Conservation (phyloP, 1,140 invertebrate genomes). For the Oryctes rhinoceros region DNA sequence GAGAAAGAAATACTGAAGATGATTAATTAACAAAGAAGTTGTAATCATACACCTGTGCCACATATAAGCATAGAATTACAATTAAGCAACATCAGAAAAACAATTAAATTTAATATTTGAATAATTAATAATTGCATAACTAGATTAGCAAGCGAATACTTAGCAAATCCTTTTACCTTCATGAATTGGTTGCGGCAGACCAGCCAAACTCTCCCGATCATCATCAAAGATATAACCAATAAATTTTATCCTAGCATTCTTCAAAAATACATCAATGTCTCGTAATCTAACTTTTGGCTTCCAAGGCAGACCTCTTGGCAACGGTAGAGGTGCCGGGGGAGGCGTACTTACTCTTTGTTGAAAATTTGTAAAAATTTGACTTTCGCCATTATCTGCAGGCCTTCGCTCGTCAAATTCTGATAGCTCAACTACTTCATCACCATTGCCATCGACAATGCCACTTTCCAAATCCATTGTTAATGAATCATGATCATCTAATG, state of each 20-base stretch:
- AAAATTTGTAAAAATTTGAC: slow-evolving; percentile 54
- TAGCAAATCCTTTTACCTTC: slow-evolving; percentile 74
- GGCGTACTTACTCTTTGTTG: slow-evolving; percentile 62
- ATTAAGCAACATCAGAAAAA: too few species aligned
- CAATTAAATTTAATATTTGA: too few species aligned
- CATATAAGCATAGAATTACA: too few species aligned
- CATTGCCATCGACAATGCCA: slow-evolving; percentile 61
- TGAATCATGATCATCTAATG: slow-evolving; percentile 84
- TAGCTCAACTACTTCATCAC: slow-evolving; percentile 60
- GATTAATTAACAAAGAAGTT: too few species aligned
- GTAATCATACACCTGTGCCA: too few species aligned
- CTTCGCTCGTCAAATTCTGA: slow-evolving; percentile 63
- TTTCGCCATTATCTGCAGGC: slow-evolving; percentile 63
- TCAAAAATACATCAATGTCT: slow-evolving; percentile 91
- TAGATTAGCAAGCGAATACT: neutral
- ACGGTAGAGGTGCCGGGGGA: slow-evolving; percentile 55
- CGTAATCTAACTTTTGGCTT: slow-evolving; percentile 94
- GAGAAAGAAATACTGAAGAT: too few species aligned
- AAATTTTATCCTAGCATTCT: slow-evolving; percentile 92
- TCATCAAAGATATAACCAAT: slow-evolving; percentile 90
- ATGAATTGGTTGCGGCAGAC: slow-evolving; percentile 93
- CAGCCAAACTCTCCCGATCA: slow-evolving; percentile 87
- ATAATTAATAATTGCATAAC: too few species aligned
- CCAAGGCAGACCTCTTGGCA: slow-evolving; percentile 81
- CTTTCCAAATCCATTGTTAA: slow-evolving; percentile 76